Evolutionary conservation across 2,888 invertebrate species (phyloP).

Genomic region (Machimus rusticus): DNA sequence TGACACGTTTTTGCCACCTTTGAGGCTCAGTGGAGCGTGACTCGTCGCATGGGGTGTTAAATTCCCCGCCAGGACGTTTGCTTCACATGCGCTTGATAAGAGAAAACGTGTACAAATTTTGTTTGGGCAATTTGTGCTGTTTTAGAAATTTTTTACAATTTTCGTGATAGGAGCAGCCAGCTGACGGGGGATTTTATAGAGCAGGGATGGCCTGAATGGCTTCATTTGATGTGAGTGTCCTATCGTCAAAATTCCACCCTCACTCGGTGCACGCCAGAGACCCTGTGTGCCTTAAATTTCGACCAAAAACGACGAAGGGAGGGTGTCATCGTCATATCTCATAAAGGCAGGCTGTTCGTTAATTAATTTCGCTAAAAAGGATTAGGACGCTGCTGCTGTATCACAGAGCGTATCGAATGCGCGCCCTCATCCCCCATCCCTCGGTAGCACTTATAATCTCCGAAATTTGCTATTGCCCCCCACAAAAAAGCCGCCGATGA

Average conservation of each 20-base stretch:
- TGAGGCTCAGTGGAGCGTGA: neutral
- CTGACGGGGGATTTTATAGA: neutral
- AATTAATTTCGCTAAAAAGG: conserved; percentile 46
- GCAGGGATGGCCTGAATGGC: neutral
- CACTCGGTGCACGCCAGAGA: neutral
- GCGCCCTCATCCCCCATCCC: neutral
- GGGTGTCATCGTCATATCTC: conserved; percentile 40
- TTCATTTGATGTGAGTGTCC: neutral
- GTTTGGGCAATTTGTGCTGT: neutral
- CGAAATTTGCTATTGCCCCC: conserved; percentile 31
- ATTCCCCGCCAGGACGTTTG: neutral
- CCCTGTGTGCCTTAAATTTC: neutral
- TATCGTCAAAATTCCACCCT: neutral
- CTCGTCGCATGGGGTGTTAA: neutral
- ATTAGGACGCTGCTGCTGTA: conserved; percentile 35
- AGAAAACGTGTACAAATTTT: neutral
- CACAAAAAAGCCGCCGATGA: neutral
- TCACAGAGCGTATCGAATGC: conserved; percentile 13
- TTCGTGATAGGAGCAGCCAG: neutral
- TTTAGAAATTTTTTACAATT: neutral
- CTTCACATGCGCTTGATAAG: neutral
- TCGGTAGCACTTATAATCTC: conserved; percentile 35
- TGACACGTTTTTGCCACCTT: conserved; percentile 37
- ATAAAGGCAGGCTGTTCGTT: conserved; percentile 44
- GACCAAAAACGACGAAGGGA: neutral